A percentile compares a stretch with the other conserved stretches of the same genome.
These are phyloP conservation scores for Microplitis demolitor DNA, from an alignment of 1,140 invertebrate species.

Conservation along the genomic window DNA sequence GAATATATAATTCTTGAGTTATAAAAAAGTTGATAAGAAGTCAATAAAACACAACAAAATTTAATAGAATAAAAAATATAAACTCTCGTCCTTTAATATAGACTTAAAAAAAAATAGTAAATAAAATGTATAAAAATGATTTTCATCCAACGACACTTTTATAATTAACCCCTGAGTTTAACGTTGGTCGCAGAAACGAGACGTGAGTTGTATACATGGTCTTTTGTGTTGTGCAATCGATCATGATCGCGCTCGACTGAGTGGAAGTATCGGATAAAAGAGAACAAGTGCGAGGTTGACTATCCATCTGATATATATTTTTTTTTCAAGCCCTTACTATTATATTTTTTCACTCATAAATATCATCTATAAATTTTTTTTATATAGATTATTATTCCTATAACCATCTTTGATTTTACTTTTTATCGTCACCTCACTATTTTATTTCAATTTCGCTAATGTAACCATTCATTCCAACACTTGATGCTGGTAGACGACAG, in stretches of 20 bases:
- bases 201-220: slow-evolving; percentile 30
- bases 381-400: no score
- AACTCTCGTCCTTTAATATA: background rate
- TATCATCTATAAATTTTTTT: no score
- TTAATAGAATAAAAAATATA: background rate
- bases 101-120: background rate
- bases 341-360: no score
- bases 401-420: no score
- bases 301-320: slow-evolving; percentile 7
- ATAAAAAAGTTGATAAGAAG: no score
- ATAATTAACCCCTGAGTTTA: slow-evolving; percentile 49
- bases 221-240: slow-evolving; percentile 48
- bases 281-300: slow-evolving; percentile 2
- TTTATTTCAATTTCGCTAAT: no score
- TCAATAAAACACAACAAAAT: background rate
- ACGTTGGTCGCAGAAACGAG: slow-evolving; percentile 14
- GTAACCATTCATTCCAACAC: no score
- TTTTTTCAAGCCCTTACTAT: background rate
- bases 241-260: slow-evolving; percentile 49
- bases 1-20: no score
- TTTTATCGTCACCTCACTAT: no score
- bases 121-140: background rate
- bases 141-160: slow-evolving; percentile 28
- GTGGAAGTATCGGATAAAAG: slow-evolving; percentile 38
- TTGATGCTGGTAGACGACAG: no score